Conservation (phyloP, 2,888 invertebrate genomes). For the Gymnoscelis rufifasciata region DNA sequence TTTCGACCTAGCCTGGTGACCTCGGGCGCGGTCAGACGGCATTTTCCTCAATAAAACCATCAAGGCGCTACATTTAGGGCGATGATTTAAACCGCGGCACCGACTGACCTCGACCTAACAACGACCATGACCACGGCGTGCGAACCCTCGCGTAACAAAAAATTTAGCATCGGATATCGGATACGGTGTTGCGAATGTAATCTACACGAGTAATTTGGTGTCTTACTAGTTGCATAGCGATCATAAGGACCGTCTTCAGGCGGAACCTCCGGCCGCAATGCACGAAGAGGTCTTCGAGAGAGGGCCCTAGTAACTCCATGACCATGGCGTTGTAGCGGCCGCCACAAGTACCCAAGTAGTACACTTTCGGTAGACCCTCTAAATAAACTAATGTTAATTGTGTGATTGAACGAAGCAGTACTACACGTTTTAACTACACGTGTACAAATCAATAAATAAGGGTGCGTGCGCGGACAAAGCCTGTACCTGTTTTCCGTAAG, state of each 20-base stretch:
- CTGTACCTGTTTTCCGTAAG: background rate
- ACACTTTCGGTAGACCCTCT: constrained; percentile 99
- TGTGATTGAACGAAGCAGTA: constrained; percentile 1
- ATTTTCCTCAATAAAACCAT: constrained; percentile 23
- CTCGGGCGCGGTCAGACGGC: constrained; percentile 22
- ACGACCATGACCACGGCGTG: constrained; percentile 63
- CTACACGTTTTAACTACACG: background rate
- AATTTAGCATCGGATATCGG: constrained; percentile 54
- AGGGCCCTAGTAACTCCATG: constrained; percentile 99
- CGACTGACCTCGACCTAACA: constrained; percentile 42
- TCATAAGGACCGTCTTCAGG: constrained; percentile 98
- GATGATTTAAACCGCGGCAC: constrained; percentile 25
- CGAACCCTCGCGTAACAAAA: constrained; percentile 51
- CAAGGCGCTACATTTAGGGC: constrained; percentile 27
- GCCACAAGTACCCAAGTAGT: constrained; percentile 99
- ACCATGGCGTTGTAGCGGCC: constrained; percentile 99
- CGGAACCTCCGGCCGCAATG: constrained; percentile 98
- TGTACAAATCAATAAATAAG: constrained; percentile 4
- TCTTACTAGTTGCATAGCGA: constrained; percentile 97
- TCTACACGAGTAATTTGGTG: constrained; percentile 32
- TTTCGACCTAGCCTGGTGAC: constrained; percentile 12
- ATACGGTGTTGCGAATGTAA: constrained; percentile 59
- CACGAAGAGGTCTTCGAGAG: constrained; percentile 99
- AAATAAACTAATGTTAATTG: constrained; percentile 50
- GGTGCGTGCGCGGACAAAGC: constrained; percentile 7